Percentiles rank a stretch among this genome's conserved stretches.
Evolutionary conservation across 1,140 invertebrate species (phyloP).

Genomic region (Papilio aristodemus): DNA sequence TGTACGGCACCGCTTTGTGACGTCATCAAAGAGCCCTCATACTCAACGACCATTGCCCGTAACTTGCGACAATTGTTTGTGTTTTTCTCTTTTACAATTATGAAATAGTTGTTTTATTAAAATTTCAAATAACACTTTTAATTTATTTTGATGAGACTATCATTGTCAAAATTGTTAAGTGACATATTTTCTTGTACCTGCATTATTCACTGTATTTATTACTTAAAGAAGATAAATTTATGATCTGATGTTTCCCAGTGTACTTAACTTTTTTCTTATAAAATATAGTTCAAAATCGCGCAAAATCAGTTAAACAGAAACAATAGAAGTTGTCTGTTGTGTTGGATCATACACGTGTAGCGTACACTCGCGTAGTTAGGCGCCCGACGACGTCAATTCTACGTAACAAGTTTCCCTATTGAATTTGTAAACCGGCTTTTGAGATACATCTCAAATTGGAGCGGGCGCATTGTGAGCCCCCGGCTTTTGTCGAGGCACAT

Average conservation of each 20-base stretch:
- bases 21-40: conserved; percentile 18
- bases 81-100: conserved; percentile 7
- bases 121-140: neutral
- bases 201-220: neutral
- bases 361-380: conserved; percentile 17
- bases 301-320: neutral
- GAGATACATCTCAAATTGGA: conserved; percentile 23
- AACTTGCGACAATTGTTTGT: conserved; percentile 20
- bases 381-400: conserved; percentile 27
- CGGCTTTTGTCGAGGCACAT: conserved; percentile 21
- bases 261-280: no score
- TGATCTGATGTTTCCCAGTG: neutral
- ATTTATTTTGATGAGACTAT: no score
- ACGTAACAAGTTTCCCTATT: conserved; percentile 29
- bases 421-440: conserved; percentile 31
- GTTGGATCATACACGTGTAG: neutral
- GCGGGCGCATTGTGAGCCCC: conserved; percentile 24
- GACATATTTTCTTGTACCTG: no score
- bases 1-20: conserved; percentile 17
- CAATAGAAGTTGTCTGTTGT: conserved; percentile 13
- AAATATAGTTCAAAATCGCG: no score
- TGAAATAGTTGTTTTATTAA: conserved; percentile 1
- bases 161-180: no score
- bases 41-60: conserved; percentile 2
- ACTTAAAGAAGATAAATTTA: neutral